Percentiles rank a stretch among this genome's conserved stretches.
These are phyloP conservation scores for Eurosta solidaginis DNA, from an alignment of 1,140 invertebrate species.

Conservation along the genomic window DNA sequence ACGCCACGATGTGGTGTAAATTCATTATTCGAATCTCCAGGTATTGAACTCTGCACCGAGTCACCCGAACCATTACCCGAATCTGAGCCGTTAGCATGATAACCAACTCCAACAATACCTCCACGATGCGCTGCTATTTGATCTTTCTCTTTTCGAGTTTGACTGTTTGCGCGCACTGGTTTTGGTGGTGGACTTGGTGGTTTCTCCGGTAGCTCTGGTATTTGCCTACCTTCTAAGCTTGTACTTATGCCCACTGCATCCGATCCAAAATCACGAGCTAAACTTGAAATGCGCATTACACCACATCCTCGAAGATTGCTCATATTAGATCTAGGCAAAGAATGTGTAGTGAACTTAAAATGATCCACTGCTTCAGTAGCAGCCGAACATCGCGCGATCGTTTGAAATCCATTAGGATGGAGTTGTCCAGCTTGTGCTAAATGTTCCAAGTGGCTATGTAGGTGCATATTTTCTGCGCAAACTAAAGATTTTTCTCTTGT, in stretches of 20 bases:
- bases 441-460: constrained; percentile 27
- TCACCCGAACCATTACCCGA: constrained; percentile 87
- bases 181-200: constrained; percentile 71
- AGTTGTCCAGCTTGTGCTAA: constrained; percentile 31
- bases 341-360: constrained; percentile 65
- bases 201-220: constrained; percentile 40
- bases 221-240: constrained; percentile 39
- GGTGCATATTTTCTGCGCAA: not conserved
- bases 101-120: constrained; percentile 64
- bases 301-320: constrained; percentile 44
- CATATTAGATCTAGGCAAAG: constrained; percentile 61
- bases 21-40: constrained; percentile 64
- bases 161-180: constrained; percentile 67
- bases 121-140: constrained; percentile 57
- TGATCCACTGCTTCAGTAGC: constrained; percentile 43
- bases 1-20: constrained; percentile 60
- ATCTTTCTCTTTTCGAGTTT: constrained; percentile 60
- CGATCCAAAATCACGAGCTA: constrained; percentile 63
- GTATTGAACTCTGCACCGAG: constrained; percentile 72
- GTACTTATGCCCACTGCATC: constrained; percentile 46
- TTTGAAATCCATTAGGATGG: constrained; percentile 51
- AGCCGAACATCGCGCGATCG: constrained; percentile 51
- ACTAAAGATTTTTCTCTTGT: not conserved
- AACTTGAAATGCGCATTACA: constrained; percentile 51
- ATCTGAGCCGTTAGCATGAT: constrained; percentile 83